Base-by-base conservation (phyloP, 2,888 invertebrate genomes). In the Euzetes globulus region DNA sequence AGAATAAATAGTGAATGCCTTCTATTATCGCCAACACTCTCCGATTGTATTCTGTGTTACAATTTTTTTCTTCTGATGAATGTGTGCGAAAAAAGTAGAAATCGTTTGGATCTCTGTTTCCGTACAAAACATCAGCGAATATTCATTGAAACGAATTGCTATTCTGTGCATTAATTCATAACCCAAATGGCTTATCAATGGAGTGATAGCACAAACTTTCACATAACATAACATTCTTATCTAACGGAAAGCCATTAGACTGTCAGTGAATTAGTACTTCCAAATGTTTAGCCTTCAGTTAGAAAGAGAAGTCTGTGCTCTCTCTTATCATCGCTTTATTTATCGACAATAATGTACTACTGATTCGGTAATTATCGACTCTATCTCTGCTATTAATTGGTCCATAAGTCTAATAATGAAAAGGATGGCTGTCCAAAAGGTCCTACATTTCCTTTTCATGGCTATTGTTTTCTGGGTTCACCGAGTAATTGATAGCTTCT, bases 271-370 rank as follows among this genome's bases (percentile, higher is more conserved):
- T 55, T 55, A 55, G 55, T 19, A 25, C 55, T 22, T 55, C 55
- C 55, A 55, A 41, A 22, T 17, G 55, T 25, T 55, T 13, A 25
- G 55, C 19, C 55, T 55, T 55, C 22, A 22, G 55, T 25, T 25
- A 55, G 25, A 25, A n/a, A 9, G 13, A 41, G 41, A n/a, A n/a
- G n/a, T 7, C 41, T 41, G 41, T 41, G 41, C 41, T 41, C 41
- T 41, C 50, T 50, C n/a, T 50, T 25, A 55, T 55, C 13, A 25
- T 55, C 25, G 22, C 22, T 25, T 19, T 55, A 55, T 55, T 55
- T 55, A 55, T 55, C 11, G 55, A 25, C 55, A 25, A 55, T 55
- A 55, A 55, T 55, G 55, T 55, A 22, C 55, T 25, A 55, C 55
- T 25, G 22, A 55, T 55, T 55, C 22, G 25, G 50, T 55, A 25